A percentile compares a stretch with the other conserved stretches of the same genome.
phyloP scores from a whole-genome alignment of 2,888 invertebrate genomes.

The Brenthis daphne region DNA sequence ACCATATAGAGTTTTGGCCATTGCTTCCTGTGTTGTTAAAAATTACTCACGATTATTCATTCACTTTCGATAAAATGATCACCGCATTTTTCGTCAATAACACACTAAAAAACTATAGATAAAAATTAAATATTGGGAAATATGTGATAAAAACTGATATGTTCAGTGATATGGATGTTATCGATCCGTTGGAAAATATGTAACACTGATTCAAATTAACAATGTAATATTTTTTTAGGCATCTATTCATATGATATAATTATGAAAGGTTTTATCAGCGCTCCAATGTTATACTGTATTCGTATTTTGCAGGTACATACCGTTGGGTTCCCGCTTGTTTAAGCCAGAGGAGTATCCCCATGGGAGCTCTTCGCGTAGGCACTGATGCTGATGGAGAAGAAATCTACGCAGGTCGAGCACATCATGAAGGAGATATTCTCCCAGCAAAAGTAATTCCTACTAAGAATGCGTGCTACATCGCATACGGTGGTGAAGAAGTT shows the following conservation, averaged over 20 bases:
- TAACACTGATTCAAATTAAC: neutral
- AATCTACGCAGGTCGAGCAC: conserved; percentile 88
- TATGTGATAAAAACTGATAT: conserved; percentile 27
- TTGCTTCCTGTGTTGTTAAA: conserved; percentile 59
- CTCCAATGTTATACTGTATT: neutral
- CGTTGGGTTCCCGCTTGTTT: conserved; percentile 78
- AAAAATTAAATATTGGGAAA: conserved; percentile 23
- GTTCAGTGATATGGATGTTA: conserved; percentile 4
- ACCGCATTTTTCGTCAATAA: conserved; percentile 3
- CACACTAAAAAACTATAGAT: conserved; percentile 25
- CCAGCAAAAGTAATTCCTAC: conserved; percentile 87
- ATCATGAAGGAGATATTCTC: conserved; percentile 84
- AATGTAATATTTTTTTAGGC: too few species aligned
- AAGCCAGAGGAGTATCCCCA: conserved; percentile 75
- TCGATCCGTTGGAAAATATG: neutral
- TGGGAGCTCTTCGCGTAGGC: conserved; percentile 81
- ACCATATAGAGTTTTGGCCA: conserved; percentile 79
- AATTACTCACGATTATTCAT: neutral
- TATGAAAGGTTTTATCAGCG: neutral
- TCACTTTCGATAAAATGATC: conserved; percentile 1
- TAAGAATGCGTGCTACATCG: conserved; percentile 85
- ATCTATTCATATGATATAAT: neutral
- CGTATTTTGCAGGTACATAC: conserved; percentile 64
- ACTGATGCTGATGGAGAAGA: conserved; percentile 86
- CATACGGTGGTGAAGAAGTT: conserved; percentile 84